A percentile compares a stretch with the other conserved stretches of the same genome.
phyloP scores from a whole-genome alignment of 2,888 invertebrate genomes.

The Lissonota sp. region DNA sequence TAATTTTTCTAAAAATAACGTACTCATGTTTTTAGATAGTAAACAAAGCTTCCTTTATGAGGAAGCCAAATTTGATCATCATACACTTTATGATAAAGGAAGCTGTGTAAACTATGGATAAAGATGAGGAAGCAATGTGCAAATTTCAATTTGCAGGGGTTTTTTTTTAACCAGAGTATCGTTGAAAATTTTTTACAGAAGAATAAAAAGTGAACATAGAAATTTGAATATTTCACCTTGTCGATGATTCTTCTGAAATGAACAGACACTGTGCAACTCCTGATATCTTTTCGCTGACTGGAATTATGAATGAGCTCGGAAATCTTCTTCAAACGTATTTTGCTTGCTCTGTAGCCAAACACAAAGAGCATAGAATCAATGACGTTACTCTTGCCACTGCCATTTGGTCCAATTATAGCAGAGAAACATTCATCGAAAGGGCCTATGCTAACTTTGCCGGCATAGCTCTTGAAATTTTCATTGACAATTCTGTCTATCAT shows the following conservation, averaged over 20 bases:
- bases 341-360: constrained; percentile 97
- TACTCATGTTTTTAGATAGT: too few species aligned
- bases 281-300: constrained; percentile 89
- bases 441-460: constrained; percentile 92
- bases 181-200: too few species aligned
- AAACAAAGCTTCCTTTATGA: too few species aligned
- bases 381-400: constrained; percentile 99
- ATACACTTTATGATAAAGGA: too few species aligned
- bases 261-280: constrained; percentile 93
- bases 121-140: too few species aligned
- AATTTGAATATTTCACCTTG: constrained; percentile 85
- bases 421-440: constrained; percentile 99
- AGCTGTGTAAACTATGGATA: too few species aligned
- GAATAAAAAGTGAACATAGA: constrained; percentile 4
- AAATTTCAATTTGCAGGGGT: too few species aligned
- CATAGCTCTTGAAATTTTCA: constrained; percentile 98
- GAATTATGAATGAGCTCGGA: constrained; percentile 97
- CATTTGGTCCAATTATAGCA: constrained; percentile 98
- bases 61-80: too few species aligned
- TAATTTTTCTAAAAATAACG: too few species aligned
- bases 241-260: constrained; percentile 94
- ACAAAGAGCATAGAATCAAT: constrained; percentile 99
- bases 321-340: constrained; percentile 98
- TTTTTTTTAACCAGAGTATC: not conserved
- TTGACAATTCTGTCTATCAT: constrained; percentile 96